Evolutionary conservation across 2,797 vertebrate genomes (phyloP).

Genomic region (Lophius americanus): DNA sequence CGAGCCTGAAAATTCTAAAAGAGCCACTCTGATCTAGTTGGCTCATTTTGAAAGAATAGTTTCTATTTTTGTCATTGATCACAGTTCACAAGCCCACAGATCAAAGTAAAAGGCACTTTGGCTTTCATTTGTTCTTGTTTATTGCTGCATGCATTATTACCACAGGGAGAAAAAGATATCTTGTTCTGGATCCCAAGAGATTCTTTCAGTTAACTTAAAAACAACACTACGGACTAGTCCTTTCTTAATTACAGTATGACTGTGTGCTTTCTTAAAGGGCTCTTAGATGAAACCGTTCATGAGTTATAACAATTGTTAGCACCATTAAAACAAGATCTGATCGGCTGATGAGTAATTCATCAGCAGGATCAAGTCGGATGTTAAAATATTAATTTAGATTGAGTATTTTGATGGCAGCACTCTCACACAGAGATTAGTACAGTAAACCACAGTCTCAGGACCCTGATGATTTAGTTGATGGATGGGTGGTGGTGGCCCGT

Average conservation of each 20-base stretch:
- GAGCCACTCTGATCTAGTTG: constrained; percentile 38
- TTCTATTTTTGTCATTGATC: constrained; percentile 23
- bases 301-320: background rate
- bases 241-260: background rate
- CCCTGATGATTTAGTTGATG: too few species aligned
- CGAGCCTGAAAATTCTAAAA: constrained; percentile 33
- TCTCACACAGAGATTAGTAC: too few species aligned
- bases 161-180: background rate
- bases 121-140: constrained; percentile 7
- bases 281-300: background rate
- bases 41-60: constrained; percentile 34
- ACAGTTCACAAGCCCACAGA: constrained; percentile 14
- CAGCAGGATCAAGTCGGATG: background rate
- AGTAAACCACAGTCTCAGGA: too few species aligned
- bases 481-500: too few species aligned
- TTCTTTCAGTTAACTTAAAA: background rate
- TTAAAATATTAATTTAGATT: background rate
- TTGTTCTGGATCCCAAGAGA: background rate
- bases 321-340: too few species aligned
- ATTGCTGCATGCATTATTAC: constrained; percentile 11
- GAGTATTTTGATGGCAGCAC: too few species aligned
- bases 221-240: too few species aligned
- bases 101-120: constrained; percentile 11
- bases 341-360: too few species aligned
- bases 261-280: background rate